Evolutionary conservation across 2,888 invertebrate species (phyloP).

Genomic region (Oasisia sp.): DNA sequence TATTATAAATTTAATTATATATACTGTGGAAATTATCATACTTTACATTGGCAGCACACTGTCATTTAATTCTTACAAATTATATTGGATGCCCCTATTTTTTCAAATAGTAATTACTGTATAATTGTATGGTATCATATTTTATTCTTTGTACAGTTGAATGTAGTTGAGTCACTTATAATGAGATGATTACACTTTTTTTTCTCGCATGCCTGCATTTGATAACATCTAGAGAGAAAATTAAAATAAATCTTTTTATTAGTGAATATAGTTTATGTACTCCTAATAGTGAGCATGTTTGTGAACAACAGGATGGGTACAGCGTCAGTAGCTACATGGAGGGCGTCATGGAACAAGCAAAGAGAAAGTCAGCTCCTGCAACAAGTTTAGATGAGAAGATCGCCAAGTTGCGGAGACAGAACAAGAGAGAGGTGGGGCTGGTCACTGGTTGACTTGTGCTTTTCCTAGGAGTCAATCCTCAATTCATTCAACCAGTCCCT

Average conservation of each 20-base stretch:
- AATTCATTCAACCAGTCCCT: too few species aligned
- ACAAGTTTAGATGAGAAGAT: slow-evolving; percentile 88
- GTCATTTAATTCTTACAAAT: too few species aligned
- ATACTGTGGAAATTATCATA: too few species aligned
- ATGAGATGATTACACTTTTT: neutral
- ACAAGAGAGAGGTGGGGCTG: slow-evolving; percentile 61
- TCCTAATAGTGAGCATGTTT: neutral
- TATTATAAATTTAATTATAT: too few species aligned
- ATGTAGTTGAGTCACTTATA: neutral
- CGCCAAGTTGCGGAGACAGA: slow-evolving; percentile 70
- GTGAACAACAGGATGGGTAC: slow-evolving; percentile 39
- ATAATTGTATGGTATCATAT: too few species aligned
- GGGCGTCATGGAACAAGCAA: slow-evolving; percentile 50
- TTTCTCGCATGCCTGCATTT: neutral
- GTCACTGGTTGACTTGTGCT: neutral
- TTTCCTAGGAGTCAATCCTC: too few species aligned
- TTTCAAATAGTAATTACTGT: too few species aligned
- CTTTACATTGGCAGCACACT: too few species aligned
- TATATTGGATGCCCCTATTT: too few species aligned
- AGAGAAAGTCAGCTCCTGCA: slow-evolving; percentile 78
- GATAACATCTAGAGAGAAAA: neutral
- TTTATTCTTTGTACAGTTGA: neutral
- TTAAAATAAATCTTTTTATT: neutral
- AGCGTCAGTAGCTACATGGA: slow-evolving; percentile 40
- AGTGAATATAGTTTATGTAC: neutral